Base-by-base conservation (phyloP, 1,140 invertebrate genomes). In the Thalassaphorura encarpata region DNA sequence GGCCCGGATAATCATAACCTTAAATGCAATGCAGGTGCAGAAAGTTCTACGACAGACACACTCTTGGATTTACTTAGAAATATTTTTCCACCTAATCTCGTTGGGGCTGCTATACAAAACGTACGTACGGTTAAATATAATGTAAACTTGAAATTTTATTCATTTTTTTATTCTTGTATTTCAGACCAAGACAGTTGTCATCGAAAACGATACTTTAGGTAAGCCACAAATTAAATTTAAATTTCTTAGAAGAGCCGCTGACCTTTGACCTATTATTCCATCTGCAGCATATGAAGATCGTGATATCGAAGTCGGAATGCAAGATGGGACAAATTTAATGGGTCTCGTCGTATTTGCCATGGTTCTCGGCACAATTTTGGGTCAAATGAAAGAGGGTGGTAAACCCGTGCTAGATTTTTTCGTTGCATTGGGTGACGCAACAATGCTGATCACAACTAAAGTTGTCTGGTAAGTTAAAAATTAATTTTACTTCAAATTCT, bases 81-180 rank as follows among this genome's bases (percentile, higher is more conserved):
- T 68, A 77, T 95, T 65, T 92, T 95, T 68, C 90, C 91, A 13
- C 83, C 87, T 41, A 96, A 95, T 75, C 76, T 96, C 27, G 78
- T 90, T 29, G 83, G 92, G 73, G 88, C 90, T 0, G 83, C 84
- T 50, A 77, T 87, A 49, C 71, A 75, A 36, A n/a, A 8, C 5
- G 56, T 58, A 31, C 52, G 50, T 58, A 4, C 6, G 15, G 26
- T 24, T 11, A n/a, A 11, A 36, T 36, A 36, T 43, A 36, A 11
- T 36, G 33, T 11, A 11, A 36, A 36, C 33, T 11, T 11, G 33
- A 36, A 36, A 36, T 11, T 11, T 36, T 36, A 36, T n/a, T 11
- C 33, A 36, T 11, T 36, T 36, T 11, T n/a, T 11, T 11, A 11
- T 36, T 11, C 33, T 36, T 6, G 18, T 11, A 45, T 21, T 6